phyloP scores from a whole-genome alignment of 2,113 vertebrate species.

The Galemys pyrenaicus region DNA sequence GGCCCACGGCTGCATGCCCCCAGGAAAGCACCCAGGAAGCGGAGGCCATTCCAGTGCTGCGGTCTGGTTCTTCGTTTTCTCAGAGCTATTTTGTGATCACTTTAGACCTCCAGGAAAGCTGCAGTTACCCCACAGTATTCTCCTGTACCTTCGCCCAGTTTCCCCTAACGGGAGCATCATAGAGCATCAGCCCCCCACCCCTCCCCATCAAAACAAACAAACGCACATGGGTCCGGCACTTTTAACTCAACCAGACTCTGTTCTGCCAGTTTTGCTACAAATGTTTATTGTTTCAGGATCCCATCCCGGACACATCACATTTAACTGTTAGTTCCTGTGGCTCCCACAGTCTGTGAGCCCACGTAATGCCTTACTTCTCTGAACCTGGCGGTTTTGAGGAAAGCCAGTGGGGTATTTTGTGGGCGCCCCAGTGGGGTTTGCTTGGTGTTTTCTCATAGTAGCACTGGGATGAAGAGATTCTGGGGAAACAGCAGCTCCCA shows the following conservation, averaged over 20 bases:
- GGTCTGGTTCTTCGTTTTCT: neutral
- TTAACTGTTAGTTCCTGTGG: neutral
- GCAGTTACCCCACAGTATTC: neutral
- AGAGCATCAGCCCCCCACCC: too few species aligned
- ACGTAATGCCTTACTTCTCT: neutral
- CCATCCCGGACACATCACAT: neutral
- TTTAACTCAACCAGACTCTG: neutral
- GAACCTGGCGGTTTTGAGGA: neutral
- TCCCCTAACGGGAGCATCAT: neutral
- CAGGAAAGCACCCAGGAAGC: too few species aligned
- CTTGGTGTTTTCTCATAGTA: neutral
- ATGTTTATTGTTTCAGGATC: neutral
- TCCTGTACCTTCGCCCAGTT: neutral
- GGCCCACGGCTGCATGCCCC: neutral
- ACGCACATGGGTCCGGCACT: neutral
- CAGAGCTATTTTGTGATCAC: neutral
- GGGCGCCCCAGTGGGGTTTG: neutral
- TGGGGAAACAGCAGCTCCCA: too few species aligned
- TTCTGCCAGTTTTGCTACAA: neutral
- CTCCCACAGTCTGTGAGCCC: neutral
- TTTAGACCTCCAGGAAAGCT: neutral
- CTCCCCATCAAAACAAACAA: neutral
- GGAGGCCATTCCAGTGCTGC: too few species aligned
- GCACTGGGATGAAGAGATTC: neutral
- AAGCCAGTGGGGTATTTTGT: neutral